phyloP scores from a whole-genome alignment of 2,888 invertebrate species.

The Holacanthella duospinosa region DNA sequence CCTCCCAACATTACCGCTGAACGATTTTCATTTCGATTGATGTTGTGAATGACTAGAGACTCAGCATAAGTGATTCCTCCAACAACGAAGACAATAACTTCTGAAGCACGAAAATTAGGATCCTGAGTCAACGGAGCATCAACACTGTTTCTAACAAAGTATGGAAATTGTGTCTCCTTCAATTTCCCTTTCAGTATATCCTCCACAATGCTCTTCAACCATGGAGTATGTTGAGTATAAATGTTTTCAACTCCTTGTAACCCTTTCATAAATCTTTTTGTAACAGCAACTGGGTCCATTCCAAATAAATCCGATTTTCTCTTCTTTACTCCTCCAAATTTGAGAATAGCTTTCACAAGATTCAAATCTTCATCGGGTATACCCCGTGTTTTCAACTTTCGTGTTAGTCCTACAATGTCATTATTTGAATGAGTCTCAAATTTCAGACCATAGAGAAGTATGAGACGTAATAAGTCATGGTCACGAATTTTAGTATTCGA shows the following conservation, averaged over 20 bases:
- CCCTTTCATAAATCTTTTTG: conserved; percentile 47
- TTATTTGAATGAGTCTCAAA: conserved; percentile 85
- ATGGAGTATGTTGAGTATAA: conserved; percentile 95
- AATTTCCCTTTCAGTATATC: conserved; percentile 81
- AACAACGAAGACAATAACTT: conserved; percentile 90
- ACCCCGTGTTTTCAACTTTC: conserved; percentile 59
- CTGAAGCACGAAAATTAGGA: conserved; percentile 57
- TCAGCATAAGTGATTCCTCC: conserved; percentile 97
- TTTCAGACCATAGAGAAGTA: conserved; percentile 82
- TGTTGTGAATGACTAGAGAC: conserved; percentile 66
- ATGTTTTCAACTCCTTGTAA: conserved; percentile 96
- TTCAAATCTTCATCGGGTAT: conserved; percentile 49
- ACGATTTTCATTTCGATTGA: conserved; percentile 64
- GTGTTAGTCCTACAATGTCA: conserved; percentile 64
- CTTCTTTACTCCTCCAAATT: conserved; percentile 34
- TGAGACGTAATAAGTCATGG: conserved; percentile 73
- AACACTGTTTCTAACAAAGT: conserved; percentile 47
- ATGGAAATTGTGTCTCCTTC: conserved; percentile 75
- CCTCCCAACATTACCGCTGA: conserved; percentile 76
- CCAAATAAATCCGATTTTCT: conserved; percentile 36
- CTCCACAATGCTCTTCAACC: conserved; percentile 77
- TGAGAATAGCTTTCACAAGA: conserved; percentile 27
- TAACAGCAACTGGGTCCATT: conserved; percentile 33
- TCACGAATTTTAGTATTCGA: conserved; percentile 59
- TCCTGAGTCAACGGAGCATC: conserved; percentile 33